Conservation (phyloP, 2,113 vertebrate genomes). For the Rana temporaria region DNA sequence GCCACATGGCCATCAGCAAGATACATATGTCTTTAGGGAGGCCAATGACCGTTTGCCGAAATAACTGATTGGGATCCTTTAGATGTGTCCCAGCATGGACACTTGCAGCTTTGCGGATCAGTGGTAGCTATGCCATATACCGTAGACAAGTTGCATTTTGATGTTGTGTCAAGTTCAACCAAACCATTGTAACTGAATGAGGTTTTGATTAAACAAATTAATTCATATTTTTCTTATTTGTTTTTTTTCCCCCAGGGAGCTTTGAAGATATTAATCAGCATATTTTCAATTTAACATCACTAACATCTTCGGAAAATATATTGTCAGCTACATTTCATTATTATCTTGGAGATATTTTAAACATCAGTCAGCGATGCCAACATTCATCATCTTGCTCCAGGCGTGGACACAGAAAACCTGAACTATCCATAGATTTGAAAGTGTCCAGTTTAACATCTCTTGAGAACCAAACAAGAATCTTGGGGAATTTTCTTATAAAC, state of each 20-base stretch:
- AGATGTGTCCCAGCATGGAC: no score
- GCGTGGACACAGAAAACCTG: constrained; percentile 64
- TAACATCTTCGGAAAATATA: constrained; percentile 90
- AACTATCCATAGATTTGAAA: constrained; percentile 77
- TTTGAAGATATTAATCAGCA: constrained; percentile 76
- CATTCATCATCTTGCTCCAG: constrained; percentile 63
- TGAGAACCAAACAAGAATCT: constrained; percentile 72
- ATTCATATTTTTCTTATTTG: not conserved
- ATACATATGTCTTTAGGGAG: no score
- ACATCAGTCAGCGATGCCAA: constrained; percentile 68
- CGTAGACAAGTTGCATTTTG: not conserved
- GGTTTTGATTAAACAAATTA: not conserved
- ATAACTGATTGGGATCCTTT: no score
- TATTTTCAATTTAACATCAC: constrained; percentile 90
- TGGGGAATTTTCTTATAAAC: constrained; percentile 80
- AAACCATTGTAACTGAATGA: no score
- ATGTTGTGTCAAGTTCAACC: not conserved
- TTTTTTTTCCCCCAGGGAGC: constrained; percentile 69
- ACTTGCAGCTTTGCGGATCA: no score
- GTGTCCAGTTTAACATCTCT: constrained; percentile 79
- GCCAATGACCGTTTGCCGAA: no score
- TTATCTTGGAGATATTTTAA: constrained; percentile 78
- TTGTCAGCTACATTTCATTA: constrained; percentile 90
- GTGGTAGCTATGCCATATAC: no score
- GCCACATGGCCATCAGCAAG: no score